phyloP scores from a whole-genome alignment of 2,797 vertebrate genomes.

The Esox lucius region DNA sequence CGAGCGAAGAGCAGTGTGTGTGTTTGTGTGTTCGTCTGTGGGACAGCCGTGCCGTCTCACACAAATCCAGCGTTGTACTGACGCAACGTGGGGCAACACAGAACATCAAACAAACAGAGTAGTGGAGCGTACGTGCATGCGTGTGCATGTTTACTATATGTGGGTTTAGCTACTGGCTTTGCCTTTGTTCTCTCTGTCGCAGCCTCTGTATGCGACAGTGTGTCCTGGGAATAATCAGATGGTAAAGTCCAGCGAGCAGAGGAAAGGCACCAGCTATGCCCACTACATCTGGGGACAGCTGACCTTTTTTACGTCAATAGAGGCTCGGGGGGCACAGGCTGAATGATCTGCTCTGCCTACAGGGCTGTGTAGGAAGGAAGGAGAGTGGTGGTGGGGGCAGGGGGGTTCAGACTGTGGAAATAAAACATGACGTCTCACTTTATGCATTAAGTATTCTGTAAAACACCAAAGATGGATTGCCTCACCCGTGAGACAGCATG shows the following conservation, averaged over 20 bases:
- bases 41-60: background rate
- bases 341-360: constrained; percentile 27
- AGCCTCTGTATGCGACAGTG: background rate
- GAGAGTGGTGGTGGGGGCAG: constrained; percentile 19
- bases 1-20: background rate
- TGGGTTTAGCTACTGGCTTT: background rate
- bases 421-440: background rate
- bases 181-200: background rate
- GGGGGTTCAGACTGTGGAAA: background rate
- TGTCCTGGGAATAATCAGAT: constrained; percentile 54
- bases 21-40: background rate
- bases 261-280: constrained; percentile 45
- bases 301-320: constrained; percentile 59
- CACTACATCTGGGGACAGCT: constrained; percentile 27
- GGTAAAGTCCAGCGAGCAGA: constrained; percentile 56
- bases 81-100: constrained; percentile 73
- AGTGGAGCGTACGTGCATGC: constrained; percentile 12
- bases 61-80: constrained; percentile 68
- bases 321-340: constrained; percentile 41
- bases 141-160: background rate
- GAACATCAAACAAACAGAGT: constrained; percentile 68
- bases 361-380: constrained; percentile 43
- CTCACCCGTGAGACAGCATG: too few species aligned
- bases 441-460: background rate
- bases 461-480: background rate